Evolutionary conservation across 2,888 invertebrate genomes (phyloP).

Genomic region (Mactromeris polynyma): DNA sequence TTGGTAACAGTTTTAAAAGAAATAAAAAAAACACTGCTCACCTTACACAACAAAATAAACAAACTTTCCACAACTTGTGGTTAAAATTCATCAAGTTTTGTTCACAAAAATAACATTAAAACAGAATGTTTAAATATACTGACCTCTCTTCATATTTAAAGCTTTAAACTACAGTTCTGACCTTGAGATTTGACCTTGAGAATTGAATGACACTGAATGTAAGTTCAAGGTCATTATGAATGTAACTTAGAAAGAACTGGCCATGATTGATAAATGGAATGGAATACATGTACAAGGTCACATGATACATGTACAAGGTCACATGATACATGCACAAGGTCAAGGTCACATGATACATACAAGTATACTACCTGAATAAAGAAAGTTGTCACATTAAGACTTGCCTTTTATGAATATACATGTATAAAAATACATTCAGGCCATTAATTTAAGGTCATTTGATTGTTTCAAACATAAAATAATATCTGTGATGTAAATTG

Average conservation of each 20-base stretch:
- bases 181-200: not conserved
- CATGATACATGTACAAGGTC: not conserved
- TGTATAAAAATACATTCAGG: not conserved
- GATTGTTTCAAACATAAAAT: not conserved
- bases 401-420: not conserved
- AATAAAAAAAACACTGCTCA: not conserved
- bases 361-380: not conserved
- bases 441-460: not conserved
- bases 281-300: not conserved
- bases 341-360: not conserved
- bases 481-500: not conserved
- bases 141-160: not conserved
- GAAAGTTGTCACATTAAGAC: not conserved
- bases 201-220: not conserved
- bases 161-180: not conserved
- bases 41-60: not conserved
- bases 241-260: not conserved
- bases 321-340: not conserved
- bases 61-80: not conserved
- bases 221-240: conserved; percentile 9
- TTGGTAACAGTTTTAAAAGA: not conserved
- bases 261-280: not conserved
- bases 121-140: not conserved
- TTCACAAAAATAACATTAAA: not conserved
- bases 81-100: not conserved